phyloP scores from a whole-genome alignment of 2,888 invertebrate genomes.

The Chloromyia formosa region DNA sequence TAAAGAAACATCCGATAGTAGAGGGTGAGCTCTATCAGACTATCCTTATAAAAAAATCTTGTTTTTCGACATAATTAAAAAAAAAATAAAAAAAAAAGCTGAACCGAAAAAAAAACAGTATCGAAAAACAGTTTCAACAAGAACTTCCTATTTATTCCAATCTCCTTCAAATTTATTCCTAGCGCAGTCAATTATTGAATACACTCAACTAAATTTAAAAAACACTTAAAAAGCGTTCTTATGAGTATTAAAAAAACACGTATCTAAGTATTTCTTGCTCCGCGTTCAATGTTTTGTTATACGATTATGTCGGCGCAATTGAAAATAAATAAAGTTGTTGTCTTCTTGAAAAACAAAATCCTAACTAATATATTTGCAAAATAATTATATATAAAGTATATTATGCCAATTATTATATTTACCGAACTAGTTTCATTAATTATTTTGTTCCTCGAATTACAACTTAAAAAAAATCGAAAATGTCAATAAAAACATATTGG shows the following conservation, averaged over 20 bases:
- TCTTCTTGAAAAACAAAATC: too few relatives aligned
- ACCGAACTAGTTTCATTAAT: not conserved
- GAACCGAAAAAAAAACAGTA: not conserved
- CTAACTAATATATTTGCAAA: too few relatives aligned
- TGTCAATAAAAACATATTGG: not conserved
- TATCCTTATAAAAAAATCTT: too few relatives aligned
- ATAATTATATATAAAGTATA: not conserved
- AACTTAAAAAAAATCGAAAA: slow-evolving; percentile 1
- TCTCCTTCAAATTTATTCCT: slow-evolving; percentile 9
- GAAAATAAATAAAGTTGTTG: not conserved
- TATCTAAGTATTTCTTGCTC: not conserved
- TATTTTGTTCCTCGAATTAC: not conserved
- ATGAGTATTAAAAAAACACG: too few relatives aligned
- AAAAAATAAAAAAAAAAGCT: not conserved
- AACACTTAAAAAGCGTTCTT: too few relatives aligned
- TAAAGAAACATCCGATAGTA: not conserved
- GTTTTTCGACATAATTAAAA: too few relatives aligned
- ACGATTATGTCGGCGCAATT: slow-evolving; percentile 6
- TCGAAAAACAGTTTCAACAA: not conserved
- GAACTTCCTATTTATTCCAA: not conserved
- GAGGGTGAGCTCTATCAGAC: too few relatives aligned
- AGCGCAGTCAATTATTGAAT: slow-evolving; percentile 21
- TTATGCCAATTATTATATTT: not conserved
- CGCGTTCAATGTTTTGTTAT: not conserved
- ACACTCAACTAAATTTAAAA: too few relatives aligned